Percentiles rank a stretch among this genome's conserved stretches.
Conservation (phyloP, 1,140 invertebrate species). For the Tetramorium simillimum region DNA sequence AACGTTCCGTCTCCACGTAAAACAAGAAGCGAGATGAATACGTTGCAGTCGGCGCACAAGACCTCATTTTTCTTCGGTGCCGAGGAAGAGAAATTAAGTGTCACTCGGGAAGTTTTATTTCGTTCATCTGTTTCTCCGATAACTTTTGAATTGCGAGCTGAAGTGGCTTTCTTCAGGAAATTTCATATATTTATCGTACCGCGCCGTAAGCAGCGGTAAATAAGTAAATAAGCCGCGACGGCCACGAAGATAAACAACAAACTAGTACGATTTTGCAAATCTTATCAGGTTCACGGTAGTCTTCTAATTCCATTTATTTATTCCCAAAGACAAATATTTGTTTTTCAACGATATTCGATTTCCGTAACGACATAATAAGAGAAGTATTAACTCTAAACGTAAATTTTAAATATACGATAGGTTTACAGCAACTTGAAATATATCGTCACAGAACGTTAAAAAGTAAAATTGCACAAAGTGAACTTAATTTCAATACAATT, state of each 20-base stretch:
- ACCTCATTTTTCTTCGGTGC: conserved; percentile 57
- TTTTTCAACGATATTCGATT: not conserved
- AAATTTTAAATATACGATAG: not conserved
- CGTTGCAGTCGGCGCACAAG: conserved; percentile 36
- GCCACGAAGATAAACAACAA: conserved; percentile 34
- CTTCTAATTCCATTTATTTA: conserved; percentile 10
- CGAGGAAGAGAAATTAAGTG: conserved; percentile 61
- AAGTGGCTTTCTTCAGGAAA: conserved; percentile 55
- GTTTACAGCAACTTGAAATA: not conserved
- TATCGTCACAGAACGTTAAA: not conserved
- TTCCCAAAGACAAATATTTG: conserved; percentile 22
- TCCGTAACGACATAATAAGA: not conserved
- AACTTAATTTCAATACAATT: not conserved
- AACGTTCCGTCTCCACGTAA: conserved; percentile 20
- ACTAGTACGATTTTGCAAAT: conserved; percentile 42
- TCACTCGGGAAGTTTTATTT: conserved; percentile 61
- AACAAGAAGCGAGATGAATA: conserved; percentile 33
- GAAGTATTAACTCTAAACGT: not conserved
- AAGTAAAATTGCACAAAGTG: not conserved
- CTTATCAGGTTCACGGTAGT: conserved; percentile 14
- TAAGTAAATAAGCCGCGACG: conserved; percentile 46
- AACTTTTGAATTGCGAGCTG: conserved; percentile 59
- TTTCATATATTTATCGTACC: conserved; percentile 55
- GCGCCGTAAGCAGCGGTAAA: conserved; percentile 31
- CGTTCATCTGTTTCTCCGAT: conserved; percentile 60